A percentile compares a stretch with the other conserved stretches of the same genome.
Evolutionary conservation across 2,888 invertebrate genomes (phyloP).

Genomic region (Mythimna ferrago): DNA sequence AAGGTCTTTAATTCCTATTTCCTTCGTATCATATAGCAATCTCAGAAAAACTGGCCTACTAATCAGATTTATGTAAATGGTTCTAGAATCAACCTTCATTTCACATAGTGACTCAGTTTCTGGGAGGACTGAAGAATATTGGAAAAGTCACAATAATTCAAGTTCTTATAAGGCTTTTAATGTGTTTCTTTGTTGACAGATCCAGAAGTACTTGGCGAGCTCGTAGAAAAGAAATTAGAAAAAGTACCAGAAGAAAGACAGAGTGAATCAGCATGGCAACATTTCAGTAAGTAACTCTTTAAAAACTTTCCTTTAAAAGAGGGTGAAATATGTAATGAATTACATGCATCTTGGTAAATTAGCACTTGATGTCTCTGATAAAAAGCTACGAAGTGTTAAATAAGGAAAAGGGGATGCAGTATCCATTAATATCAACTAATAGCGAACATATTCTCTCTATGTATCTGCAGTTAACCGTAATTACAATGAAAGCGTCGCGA

Average conservation of each 20-base stretch:
- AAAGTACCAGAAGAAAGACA: slow-evolving; percentile 35
- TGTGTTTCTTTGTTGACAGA: slow-evolving; percentile 63
- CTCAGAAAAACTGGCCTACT: not conserved
- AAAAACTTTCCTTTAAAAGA: not conserved
- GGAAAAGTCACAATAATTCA: no score
- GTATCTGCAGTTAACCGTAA: not conserved
- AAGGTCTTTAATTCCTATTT: not conserved
- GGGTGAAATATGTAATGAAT: not conserved
- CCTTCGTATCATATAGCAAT: not conserved
- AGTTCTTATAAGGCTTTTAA: no score
- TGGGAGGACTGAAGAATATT: no score
- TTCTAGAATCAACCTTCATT: not conserved
- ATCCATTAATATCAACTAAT: not conserved
- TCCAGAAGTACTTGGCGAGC: slow-evolving; percentile 58
- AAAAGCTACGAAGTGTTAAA: not conserved
- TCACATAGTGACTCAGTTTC: not conserved
- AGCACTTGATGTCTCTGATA: no score
- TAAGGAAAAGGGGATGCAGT: not conserved
- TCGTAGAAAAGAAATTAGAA: slow-evolving; percentile 63
- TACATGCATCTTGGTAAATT: no score
- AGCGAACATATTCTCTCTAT: not conserved
- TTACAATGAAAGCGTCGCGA: not conserved
- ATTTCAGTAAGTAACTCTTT: slow-evolving; percentile 71
- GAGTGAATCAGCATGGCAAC: slow-evolving; percentile 71
- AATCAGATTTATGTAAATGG: not conserved